These are phyloP conservation scores for Lophotis ruficrista DNA, from an alignment of 2,113 vertebrate genomes.

Conservation along the genomic window DNA sequence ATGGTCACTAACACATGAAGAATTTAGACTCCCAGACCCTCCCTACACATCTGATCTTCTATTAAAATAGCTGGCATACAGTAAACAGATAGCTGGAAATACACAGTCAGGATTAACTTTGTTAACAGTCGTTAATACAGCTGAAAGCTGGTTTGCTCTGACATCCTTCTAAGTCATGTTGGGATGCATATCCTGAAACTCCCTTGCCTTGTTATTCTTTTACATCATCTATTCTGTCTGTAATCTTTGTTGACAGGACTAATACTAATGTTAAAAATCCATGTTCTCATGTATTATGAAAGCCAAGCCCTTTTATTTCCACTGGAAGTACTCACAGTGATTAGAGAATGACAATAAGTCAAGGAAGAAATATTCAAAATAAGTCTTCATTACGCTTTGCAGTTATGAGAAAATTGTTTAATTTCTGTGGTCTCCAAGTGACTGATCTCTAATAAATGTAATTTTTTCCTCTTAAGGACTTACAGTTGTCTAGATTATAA, in stretches of 20 bases:
- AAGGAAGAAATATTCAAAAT: neutral
- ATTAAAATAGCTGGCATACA: neutral
- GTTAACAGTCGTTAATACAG: neutral
- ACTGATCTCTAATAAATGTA: neutral
- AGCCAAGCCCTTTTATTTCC: neutral
- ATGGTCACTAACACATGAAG: neutral
- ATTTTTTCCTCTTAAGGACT: neutral
- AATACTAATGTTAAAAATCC: neutral
- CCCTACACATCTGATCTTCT: neutral
- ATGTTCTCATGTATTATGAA: neutral
- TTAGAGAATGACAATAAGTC: neutral
- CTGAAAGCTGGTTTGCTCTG: neutral
- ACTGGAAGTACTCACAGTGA: neutral
- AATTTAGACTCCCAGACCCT: neutral
- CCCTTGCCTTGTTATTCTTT: neutral
- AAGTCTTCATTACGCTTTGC: neutral
- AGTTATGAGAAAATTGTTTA: neutral
- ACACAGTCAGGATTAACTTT: neutral
- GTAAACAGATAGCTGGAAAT: neutral
- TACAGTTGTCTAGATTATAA: neutral
- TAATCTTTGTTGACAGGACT: neutral
- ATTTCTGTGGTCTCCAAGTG: neutral
- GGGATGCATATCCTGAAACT: neutral
- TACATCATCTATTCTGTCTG: neutral
- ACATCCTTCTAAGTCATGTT: neutral